A percentile compares a stretch with the other conserved stretches of the same genome.
phyloP scores from a whole-genome alignment of 2,888 invertebrate genomes.

The Phorcus lineatus region DNA sequence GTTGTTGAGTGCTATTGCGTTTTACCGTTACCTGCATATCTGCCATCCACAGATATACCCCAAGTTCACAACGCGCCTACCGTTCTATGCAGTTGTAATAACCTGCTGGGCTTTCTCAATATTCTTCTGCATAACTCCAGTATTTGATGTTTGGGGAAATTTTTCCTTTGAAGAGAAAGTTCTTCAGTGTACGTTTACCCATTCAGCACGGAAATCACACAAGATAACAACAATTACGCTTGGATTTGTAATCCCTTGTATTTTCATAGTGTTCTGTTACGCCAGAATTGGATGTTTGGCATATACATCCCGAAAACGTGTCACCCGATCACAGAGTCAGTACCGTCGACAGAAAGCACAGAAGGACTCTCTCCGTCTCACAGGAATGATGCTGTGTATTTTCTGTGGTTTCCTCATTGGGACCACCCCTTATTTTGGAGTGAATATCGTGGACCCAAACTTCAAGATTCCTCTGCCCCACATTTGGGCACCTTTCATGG shows the following conservation, averaged over 20 bases:
- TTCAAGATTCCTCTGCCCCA: conserved; percentile 58
- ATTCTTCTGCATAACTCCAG: conserved; percentile 56
- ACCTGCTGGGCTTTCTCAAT: conserved; percentile 62
- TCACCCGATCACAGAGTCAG: conserved; percentile 50
- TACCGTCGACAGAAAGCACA: conserved; percentile 40
- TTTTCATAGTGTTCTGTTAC: conserved; percentile 63
- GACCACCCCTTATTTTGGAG: conserved; percentile 63
- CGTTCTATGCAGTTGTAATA: conserved; percentile 46
- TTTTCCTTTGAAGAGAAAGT: conserved; percentile 58
- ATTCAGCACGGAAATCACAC: conserved; percentile 56
- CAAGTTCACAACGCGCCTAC: conserved; percentile 48
- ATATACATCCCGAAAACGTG: conserved; percentile 54
- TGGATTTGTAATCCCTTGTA: conserved; percentile 64
- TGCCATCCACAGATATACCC: conserved; percentile 57
- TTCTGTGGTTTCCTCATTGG: conserved; percentile 64
- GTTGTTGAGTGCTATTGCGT: conserved; percentile 59
- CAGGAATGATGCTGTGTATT: conserved; percentile 68
- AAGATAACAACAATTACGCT: conserved; percentile 57
- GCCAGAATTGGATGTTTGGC: conserved; percentile 64
- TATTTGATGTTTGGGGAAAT: conserved; percentile 58
- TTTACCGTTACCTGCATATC: conserved; percentile 62
- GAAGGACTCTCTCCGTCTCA: conserved; percentile 56
- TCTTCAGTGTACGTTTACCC: conserved; percentile 61
- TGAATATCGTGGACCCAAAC: conserved; percentile 56
- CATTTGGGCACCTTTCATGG: conserved; percentile 62